These are phyloP conservation scores for Drosophila hydei DNA, from an alignment of 1,140 invertebrate species.

Conservation along the genomic window DNA sequence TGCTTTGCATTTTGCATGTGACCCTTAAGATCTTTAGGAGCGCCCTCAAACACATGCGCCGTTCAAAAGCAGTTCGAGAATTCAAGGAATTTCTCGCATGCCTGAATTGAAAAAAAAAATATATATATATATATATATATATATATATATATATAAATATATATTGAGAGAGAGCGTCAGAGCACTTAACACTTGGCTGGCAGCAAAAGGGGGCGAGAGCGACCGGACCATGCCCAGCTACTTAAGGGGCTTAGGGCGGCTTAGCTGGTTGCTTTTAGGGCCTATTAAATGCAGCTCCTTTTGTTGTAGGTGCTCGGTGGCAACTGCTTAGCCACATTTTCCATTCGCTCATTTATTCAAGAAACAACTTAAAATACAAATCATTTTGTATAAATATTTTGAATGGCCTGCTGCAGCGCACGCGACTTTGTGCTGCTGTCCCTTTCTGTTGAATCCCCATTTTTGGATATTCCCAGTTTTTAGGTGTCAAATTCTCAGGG, in stretches of 20 bases:
- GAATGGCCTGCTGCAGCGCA: conserved; percentile 28
- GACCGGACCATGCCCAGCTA: conserved; percentile 39
- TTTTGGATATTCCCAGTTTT: conserved; percentile 36
- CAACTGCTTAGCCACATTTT: conserved; percentile 13
- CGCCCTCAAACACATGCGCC: conserved; percentile 52
- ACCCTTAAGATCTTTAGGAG: conserved; percentile 12
- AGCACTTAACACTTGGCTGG: conserved; percentile 67
- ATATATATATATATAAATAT: conserved; percentile 7
- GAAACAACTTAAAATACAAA: conserved; percentile 31
- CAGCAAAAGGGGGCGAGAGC: conserved; percentile 12
- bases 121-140: neutral
- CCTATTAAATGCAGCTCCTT: conserved; percentile 30
- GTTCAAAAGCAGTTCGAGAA: conserved; percentile 25
- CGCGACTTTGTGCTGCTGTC: conserved; percentile 50
- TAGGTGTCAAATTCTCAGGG: conserved; percentile 66
- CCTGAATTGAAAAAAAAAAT: conserved; percentile 28
- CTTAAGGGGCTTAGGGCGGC: conserved; percentile 64
- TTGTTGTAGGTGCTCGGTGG: neutral
- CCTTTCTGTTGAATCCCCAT: conserved; percentile 17
- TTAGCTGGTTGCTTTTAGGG: conserved; percentile 23
- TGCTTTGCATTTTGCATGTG: conserved; percentile 62
- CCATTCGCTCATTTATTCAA: neutral
- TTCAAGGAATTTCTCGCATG: conserved; percentile 66
- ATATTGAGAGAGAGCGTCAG: conserved; percentile 52
- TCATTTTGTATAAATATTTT: conserved; percentile 26